Base-by-base conservation (phyloP, 92 coral and sea anemone species). In the Epizoanthus ramosus region DNA sequence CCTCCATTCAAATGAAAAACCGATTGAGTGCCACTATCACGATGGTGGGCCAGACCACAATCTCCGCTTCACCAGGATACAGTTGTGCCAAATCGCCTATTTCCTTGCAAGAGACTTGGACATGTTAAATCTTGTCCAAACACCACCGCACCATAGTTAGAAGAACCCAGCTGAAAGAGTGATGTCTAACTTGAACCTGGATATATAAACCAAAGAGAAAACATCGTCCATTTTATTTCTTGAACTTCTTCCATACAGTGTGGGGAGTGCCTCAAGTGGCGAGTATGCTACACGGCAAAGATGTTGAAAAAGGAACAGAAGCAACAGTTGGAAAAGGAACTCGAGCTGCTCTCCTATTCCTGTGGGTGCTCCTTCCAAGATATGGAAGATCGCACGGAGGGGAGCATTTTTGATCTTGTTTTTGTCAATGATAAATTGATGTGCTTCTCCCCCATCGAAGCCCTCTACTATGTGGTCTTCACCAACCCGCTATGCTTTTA, bases 121-220 rank as follows among this genome's bases (percentile, higher is more conserved):
- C 57, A 2, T 41, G 43, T 61, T 84, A 45, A 72, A 72, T 41
- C 87, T 84, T 50, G 87, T 84, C 43, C 81, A 84, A 59, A 84
- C 87, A 73, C 87, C 81, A 39, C 87, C 74, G 28, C 87, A 84
- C 33, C 87, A 84, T 37, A 72, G 80, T 19, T 84, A 89, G 92
- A 88, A 79, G 79, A 88, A 85, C 65, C 89, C 86, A 71, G 86
- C 88, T 31, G 92, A 88, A 57, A 73, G 92, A 71, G 86, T 85
- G 21, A 88, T 88, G 92, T 80, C 89, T 21, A 89, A 85, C 66
- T 85, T 89, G 60, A 84, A 88, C 72, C 65, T 88, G 71, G 89
- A 86, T n/a, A n/a, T n/a, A n/a, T n/a, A n/a, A n/a, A n/a, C n/a
- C n/a, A n/a, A 35, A 35, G 39, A 35, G 39, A 35, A 35, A 35